Evolutionary conservation across 1,140 invertebrate species (phyloP).

Genomic region (Trichonephila inaurata): DNA sequence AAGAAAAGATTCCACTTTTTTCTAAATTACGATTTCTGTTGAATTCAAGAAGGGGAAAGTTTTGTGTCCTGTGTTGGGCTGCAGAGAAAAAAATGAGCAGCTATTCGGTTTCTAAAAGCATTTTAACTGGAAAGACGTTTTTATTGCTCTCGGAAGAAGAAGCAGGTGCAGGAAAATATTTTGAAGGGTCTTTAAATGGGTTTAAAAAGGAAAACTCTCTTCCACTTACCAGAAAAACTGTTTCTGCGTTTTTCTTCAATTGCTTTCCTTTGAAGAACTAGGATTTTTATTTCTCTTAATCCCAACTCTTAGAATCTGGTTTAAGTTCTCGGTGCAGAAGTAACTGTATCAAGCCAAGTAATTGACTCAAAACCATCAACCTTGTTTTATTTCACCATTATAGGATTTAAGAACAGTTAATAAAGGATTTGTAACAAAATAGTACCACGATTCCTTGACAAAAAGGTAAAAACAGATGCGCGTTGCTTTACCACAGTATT

Average conservation of each 20-base stretch:
- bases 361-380: conserved; percentile 11
- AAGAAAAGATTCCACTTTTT: not conserved
- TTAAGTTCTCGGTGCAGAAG: not conserved
- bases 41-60: not conserved
- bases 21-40: not conserved
- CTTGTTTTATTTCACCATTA: not conserved
- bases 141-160: conserved; percentile 18
- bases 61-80: not conserved
- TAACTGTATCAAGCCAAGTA: not conserved
- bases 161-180: conserved; percentile 36
- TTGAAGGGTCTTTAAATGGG: conserved; percentile 26
- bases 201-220: conserved; percentile 2
- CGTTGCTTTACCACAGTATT: no score
- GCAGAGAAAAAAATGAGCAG: not conserved
- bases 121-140: conserved; percentile 22
- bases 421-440: not conserved
- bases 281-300: conserved; percentile 21
- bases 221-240: conserved; percentile 22
- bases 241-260: conserved; percentile 9
- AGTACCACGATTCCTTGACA: not conserved
- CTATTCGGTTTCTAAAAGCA: conserved; percentile 35
- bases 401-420: not conserved
- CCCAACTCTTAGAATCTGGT: conserved; percentile 17
- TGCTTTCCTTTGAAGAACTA: not conserved
- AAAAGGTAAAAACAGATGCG: no score